Evolutionary conservation across 2,888 invertebrate genomes (phyloP).

Genomic region (Agriopis marginaria): DNA sequence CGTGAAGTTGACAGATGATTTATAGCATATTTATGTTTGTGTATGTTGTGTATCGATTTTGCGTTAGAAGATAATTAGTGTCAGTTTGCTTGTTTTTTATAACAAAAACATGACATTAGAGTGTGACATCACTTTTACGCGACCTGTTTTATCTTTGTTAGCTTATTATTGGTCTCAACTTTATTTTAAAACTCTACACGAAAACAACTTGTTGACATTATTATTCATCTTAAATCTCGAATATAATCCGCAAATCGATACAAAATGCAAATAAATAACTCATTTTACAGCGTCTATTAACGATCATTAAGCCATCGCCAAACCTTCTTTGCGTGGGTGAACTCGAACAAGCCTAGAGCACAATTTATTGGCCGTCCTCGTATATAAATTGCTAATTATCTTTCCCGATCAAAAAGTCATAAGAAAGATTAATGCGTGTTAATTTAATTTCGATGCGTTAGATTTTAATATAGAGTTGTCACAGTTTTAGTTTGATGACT

Average conservation of each 20-base stretch:
- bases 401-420: constrained; percentile 49
- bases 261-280: constrained; percentile 41
- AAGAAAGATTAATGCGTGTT: constrained; percentile 46
- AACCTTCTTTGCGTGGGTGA: constrained; percentile 57
- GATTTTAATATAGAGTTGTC: constrained; percentile 32
- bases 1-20: too few species aligned
- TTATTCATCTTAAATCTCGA: constrained; percentile 17
- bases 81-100: too few species aligned
- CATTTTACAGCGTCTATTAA: constrained; percentile 56
- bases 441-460: constrained; percentile 43
- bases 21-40: too few species aligned
- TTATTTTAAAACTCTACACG: background rate
- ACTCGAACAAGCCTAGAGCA: constrained; percentile 59
- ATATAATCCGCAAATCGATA: constrained; percentile 35
- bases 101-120: too few species aligned
- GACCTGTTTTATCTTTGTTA: too few species aligned
- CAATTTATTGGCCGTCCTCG: constrained; percentile 70
- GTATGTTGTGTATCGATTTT: too few species aligned
- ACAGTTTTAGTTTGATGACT: background rate
- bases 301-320: constrained; percentile 59
- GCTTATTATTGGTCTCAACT: too few species aligned
- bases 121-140: too few species aligned
- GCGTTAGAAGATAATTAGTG: too few species aligned
- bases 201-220: constrained; percentile 17
- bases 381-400: constrained; percentile 76